Conservation (phyloP, 2,888 invertebrate species). For the Trissolcus japonicus region DNA sequence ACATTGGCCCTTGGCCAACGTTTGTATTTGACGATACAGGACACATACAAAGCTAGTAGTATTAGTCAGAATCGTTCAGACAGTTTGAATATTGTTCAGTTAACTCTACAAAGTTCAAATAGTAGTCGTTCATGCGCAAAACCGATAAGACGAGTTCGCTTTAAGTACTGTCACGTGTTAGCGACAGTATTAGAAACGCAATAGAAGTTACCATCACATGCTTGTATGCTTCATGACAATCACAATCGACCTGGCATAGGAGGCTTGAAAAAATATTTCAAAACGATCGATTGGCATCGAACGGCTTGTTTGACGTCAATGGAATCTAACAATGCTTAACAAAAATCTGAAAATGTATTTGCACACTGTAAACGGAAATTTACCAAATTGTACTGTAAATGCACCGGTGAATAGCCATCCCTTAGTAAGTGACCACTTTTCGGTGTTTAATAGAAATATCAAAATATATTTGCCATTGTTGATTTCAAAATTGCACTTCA, state of each 20-base stretch:
- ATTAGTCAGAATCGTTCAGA: constrained; percentile 67
- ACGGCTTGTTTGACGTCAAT: no score
- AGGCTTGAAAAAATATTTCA: constrained; percentile 27
- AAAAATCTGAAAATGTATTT: no score
- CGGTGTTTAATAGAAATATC: no score
- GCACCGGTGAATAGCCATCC: no score
- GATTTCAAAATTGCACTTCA: no score
- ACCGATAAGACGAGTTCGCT: constrained; percentile 48
- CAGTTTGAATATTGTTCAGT: constrained; percentile 60
- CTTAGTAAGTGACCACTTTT: no score
- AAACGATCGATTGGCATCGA: constrained; percentile 10
- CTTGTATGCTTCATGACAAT: constrained; percentile 33
- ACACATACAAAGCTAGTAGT: constrained; percentile 63
- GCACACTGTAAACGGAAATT: no score
- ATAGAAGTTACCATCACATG: constrained; percentile 11
- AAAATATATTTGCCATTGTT: no score
- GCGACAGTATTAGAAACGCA: no score
- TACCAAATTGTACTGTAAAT: no score
- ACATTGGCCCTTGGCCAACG: constrained; percentile 67
- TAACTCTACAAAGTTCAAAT: constrained; percentile 45
- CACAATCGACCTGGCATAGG: constrained; percentile 47
- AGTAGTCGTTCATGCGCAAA: constrained; percentile 48
- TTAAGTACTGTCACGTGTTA: constrained; percentile 36
- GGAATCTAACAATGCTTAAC: no score
- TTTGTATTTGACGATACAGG: constrained; percentile 47